These are phyloP conservation scores for Sebastes vulpes DNA, from an alignment of 2,797 vertebrate genomes.

Conservation along the genomic window DNA sequence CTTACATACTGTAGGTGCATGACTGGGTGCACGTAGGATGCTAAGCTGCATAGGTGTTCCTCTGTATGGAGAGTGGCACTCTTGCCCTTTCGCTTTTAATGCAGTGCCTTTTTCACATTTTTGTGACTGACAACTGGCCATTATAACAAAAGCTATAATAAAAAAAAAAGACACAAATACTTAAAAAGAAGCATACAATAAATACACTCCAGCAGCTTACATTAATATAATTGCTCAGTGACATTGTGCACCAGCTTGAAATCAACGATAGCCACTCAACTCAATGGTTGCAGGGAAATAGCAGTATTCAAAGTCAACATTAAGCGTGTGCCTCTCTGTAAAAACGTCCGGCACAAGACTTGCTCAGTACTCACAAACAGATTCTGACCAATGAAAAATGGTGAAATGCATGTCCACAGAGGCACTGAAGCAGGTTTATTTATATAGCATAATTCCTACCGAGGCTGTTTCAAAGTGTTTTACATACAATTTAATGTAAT, in stretches of 20 bases:
- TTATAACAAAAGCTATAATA: neutral
- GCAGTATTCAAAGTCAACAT: neutral
- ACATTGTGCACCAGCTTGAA: neutral
- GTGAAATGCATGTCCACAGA: neutral
- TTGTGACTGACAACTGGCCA: neutral
- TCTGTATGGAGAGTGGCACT: neutral
- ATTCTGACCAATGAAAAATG: neutral
- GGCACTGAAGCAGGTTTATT: neutral
- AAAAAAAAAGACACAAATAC: neutral
- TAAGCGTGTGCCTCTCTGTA: neutral
- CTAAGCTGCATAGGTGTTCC: neutral
- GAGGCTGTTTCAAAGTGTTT: neutral
- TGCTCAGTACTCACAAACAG: neutral
- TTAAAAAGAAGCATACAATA: neutral
- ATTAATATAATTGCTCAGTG: neutral
- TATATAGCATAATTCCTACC: neutral
- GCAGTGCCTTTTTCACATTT: neutral
- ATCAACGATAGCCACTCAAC: neutral
- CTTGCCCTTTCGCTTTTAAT: neutral
- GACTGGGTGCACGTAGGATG: neutral
- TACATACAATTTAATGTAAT: neutral
- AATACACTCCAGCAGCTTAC: neutral
- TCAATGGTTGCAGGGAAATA: neutral
- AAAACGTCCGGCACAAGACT: neutral
- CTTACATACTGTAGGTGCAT: neutral